These are phyloP conservation scores for Aldabrachelys gigantea DNA, from an alignment of 2,113 vertebrate genomes.

Conservation along the genomic window DNA sequence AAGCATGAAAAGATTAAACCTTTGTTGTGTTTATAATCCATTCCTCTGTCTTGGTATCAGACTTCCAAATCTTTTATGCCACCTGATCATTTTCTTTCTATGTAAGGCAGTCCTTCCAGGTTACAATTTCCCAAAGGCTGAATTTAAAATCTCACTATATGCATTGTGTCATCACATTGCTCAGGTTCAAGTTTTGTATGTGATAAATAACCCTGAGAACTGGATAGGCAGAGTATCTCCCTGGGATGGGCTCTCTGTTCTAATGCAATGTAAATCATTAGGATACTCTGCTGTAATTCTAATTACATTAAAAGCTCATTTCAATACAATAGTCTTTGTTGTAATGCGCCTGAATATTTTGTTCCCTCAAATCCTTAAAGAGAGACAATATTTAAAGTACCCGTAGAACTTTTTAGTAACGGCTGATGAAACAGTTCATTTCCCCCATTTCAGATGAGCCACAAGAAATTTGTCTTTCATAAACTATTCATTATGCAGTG, in stretches of 20 bases:
- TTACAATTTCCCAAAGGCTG: not conserved
- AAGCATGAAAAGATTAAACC: conserved; percentile 23
- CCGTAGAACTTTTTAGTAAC: not conserved
- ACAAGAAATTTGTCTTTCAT: not conserved
- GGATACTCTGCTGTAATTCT: not conserved
- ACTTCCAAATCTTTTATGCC: conserved; percentile 24
- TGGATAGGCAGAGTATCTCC: conserved; percentile 9
- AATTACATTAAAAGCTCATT: not conserved
- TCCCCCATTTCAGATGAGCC: not conserved
- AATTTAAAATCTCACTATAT: conserved; percentile 16
- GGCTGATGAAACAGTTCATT: not conserved
- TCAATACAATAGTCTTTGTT: not conserved
- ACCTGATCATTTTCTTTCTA: conserved; percentile 12
- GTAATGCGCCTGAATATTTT: not conserved
- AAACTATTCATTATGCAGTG: not conserved
- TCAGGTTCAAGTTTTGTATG: conserved; percentile 16
- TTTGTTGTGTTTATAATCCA: not conserved
- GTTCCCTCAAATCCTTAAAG: accelerated
- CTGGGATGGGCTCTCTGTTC: not conserved
- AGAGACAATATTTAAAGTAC: not conserved
- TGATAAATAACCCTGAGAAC: conserved; percentile 9
- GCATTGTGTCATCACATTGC: conserved; percentile 1
- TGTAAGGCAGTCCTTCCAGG: not conserved
- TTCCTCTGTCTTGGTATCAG: conserved; percentile 16
- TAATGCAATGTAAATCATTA: not conserved